Conservation (phyloP, 2,113 vertebrate genomes). For the Oreochromis niloticus region DNA sequence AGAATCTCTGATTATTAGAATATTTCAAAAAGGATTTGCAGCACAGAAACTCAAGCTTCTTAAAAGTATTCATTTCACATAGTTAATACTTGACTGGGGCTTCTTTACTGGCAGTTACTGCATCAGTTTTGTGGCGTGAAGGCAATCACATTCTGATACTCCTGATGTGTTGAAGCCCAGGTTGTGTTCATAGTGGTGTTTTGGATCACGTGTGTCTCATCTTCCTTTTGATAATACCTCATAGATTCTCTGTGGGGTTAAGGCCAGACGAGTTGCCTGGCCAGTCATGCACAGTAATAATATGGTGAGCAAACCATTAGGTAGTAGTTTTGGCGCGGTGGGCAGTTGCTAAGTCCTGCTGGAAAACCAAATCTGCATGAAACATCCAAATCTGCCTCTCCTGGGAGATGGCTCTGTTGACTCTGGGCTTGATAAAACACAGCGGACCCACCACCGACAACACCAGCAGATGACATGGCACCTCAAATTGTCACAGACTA, state of each 20-base stretch:
- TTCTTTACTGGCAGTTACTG: not conserved
- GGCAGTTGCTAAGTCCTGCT: not conserved
- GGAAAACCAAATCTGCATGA: not conserved
- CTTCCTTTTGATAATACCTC: rapidly evolving
- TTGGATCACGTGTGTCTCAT: not conserved
- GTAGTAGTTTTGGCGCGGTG: not conserved
- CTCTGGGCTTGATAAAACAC: not conserved
- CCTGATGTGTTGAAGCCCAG: not conserved
- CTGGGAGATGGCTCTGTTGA: not conserved
- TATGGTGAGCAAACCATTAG: not conserved
- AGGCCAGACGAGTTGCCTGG: not conserved
- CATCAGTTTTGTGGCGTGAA: not conserved
- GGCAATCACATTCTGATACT: not conserved
- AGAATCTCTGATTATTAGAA: not conserved
- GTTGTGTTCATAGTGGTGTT: not conserved
- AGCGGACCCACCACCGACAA: not conserved
- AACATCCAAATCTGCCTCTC: not conserved
- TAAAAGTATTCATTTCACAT: not conserved
- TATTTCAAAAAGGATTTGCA: not conserved
- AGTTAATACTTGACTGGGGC: not conserved
- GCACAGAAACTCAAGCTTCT: not conserved
- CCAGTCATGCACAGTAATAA: not conserved
- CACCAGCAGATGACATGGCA: not conserved
- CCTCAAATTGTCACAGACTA: not conserved
- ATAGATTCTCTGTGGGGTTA: not conserved